Base-by-base conservation (phyloP, 2,797 vertebrate species). In the Fratercula arctica region DNA sequence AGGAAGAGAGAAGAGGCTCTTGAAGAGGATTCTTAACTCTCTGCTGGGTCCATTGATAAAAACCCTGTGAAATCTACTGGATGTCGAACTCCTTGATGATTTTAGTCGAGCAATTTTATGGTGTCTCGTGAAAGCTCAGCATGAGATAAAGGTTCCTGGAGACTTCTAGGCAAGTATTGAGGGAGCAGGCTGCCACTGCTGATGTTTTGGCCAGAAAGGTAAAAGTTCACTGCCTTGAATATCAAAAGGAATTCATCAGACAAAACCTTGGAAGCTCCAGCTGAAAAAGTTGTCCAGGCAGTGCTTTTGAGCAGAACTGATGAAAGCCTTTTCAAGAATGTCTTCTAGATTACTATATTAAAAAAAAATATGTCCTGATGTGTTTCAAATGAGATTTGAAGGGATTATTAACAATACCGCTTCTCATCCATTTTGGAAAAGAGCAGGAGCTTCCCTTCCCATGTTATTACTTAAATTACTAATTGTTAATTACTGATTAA, bases 1-100 rank as follows among this genome's bases (percentile, higher is more conserved):
- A 85, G 92, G 70, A 90, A 84, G 43, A 92, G 84, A 78, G 76
- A 67, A 78, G 23, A 64, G 70, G 26, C 87, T 79, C 79, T 94
- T 94, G 48, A 94, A 96, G 89, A 82, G 80, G 45, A 70, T 93
- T 87, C 76, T 88, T 95, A 95, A 37, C 91, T 96, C 96, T 95
- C 96, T 96, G 77, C 67, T 93, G 91, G 89, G n/a, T 94, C 80
- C 80, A 87, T 91, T 96, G 96, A 95, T 95, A 67, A 95, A 93
- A 91, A 86, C 54, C 69, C 57, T 94, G 4, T 97, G 95, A 97
- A 96, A 91, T 95, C 77, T 94, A 20, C 85, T 85, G 24, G 50
- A 3, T 26, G 50, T 89, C 16, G 5, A 79, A 90, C 83, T 85
- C 94, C 89, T 95, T 95, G 95, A 97, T 96, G 85, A 80, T 95